Conservation (phyloP, 1,140 invertebrate genomes). For the Papilio xuthus region DNA sequence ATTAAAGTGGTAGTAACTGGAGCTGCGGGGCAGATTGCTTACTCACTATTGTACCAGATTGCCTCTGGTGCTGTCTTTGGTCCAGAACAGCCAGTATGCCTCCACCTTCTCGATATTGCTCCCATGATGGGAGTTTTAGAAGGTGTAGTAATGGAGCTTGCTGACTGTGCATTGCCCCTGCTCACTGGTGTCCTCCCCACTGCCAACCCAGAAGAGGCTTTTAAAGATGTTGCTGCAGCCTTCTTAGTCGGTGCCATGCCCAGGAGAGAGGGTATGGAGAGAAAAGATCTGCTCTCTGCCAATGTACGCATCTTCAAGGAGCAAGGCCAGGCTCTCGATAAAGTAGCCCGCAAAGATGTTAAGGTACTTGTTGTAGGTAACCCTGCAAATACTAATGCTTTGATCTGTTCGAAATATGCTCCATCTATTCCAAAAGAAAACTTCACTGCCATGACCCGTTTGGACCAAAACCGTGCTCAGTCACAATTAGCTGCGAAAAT, state of each 20-base stretch:
- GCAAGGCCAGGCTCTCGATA: slow-evolving; percentile 95
- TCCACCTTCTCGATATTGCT: slow-evolving; percentile 97
- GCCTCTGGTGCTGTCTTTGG: slow-evolving; percentile 99
- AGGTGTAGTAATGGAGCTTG: slow-evolving; percentile 98
- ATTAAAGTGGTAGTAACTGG: slow-evolving; percentile 98
- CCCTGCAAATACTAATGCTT: slow-evolving; percentile 99
- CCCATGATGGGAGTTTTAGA: slow-evolving; percentile 97
- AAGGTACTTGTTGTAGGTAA: slow-evolving; percentile 98
- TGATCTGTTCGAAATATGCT: slow-evolving; percentile 98
- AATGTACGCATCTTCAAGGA: slow-evolving; percentile 99
- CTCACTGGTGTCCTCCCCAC: slow-evolving; percentile 93
- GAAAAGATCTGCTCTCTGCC: slow-evolving; percentile 96
- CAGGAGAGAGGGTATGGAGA: slow-evolving; percentile 98
- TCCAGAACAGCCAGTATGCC: slow-evolving; percentile 91
- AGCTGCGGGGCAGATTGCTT: slow-evolving; percentile 99
- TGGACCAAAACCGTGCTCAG: slow-evolving; percentile 98
- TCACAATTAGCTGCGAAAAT: slow-evolving; percentile 89
- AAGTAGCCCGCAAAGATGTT: slow-evolving; percentile 96
- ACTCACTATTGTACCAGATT: slow-evolving; percentile 96
- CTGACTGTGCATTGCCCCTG: slow-evolving; percentile 97
- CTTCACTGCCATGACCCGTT: slow-evolving; percentile 98
- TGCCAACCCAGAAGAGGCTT: slow-evolving; percentile 92
- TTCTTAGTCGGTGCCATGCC: slow-evolving; percentile 99
- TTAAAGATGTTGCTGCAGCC: slow-evolving; percentile 98
- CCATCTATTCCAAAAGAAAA: slow-evolving; percentile 98